Evolutionary conservation across 2,888 invertebrate species (phyloP).

Genomic region (Emmelina monodactyla): DNA sequence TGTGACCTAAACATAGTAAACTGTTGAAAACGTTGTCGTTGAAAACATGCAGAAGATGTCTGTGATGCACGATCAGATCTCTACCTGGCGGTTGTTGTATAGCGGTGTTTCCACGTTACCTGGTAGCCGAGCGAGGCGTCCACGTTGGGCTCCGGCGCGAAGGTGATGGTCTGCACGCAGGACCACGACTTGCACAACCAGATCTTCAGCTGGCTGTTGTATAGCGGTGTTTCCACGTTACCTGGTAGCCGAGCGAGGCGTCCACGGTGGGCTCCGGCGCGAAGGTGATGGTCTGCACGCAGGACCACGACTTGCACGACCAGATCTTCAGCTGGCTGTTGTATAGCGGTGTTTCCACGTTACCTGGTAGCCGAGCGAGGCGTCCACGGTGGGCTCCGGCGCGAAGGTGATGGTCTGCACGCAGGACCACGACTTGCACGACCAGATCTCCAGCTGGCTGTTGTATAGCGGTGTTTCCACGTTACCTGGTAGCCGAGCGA

Average conservation of each 20-base stretch:
- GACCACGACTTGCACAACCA: constrained; percentile 97
- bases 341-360: too few species aligned
- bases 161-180: constrained; percentile 87
- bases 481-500: neutral
- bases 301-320: constrained; percentile 95
- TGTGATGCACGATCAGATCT: too few species aligned
- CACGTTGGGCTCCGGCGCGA: constrained; percentile 57
- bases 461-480: too few species aligned
- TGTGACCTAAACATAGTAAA: too few species aligned
- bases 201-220: too few species aligned
- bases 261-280: constrained; percentile 48
- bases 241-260: neutral
- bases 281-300: constrained; percentile 87
- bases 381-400: constrained; percentile 41
- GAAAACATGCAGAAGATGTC: too few species aligned
- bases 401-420: constrained; percentile 84
- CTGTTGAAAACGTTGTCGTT: too few species aligned
- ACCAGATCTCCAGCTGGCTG: too few species aligned
- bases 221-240: too few species aligned
- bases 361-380: neutral
- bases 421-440: constrained; percentile 94
- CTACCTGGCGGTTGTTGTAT: too few species aligned
- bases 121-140: constrained; percentile 16
- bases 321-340: constrained; percentile 94
- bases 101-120: too few species aligned